Evolutionary conservation across 2,113 vertebrate genomes (phyloP), one percentile per base, ranked within the genome.

Genomic region (Oncorhynchus gorbuscha): DNA sequence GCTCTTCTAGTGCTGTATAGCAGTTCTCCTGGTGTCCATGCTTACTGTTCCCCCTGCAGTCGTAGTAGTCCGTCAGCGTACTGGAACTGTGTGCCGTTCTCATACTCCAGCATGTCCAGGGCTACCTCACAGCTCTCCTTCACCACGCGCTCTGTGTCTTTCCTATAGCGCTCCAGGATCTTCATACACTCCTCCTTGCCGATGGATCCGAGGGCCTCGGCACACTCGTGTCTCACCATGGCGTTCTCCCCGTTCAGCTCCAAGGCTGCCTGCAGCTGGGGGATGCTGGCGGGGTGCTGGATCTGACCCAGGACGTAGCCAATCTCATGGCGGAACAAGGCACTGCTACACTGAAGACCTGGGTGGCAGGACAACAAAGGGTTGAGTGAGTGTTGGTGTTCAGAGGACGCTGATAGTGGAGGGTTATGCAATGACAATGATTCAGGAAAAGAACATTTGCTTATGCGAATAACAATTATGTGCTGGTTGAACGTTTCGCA

Each of bases 181-280:
- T 82, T 77, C 84, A 97, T 85, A 88, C 97, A 97, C 20, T 94
- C 79, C 0, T 95, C 93, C 69, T n/a, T 89, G 22, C 97, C 97
- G 1, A 99, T 98, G 83, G 97, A 91, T 3, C 97, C 97, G 70
- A 99, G 93, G 0, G 97, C 98, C 88, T 99, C 98, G 0, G 98
- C 98, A 0, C 97, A 98, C 83, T 99, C 98, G 0, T 99, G 98
- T 0, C 98, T 93, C 73, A 99, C 98, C 97, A 99, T 99, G 87
- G 97, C 91, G 86, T 20, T 98, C 91, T 99, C 96, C 0, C 82
- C 0, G 0, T 1, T 5, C 13, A 70, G 84, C 67, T 90, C 74
- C 91, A 99, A 89, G 0, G 88, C 72, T 0, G 93, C 94, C 0
- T 80, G 73, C 85, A 99, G 93, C 61, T 92, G 94, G 0, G 96